Conservation (phyloP, 1,140 invertebrate species). For the Drosophila tsacasi region DNA sequence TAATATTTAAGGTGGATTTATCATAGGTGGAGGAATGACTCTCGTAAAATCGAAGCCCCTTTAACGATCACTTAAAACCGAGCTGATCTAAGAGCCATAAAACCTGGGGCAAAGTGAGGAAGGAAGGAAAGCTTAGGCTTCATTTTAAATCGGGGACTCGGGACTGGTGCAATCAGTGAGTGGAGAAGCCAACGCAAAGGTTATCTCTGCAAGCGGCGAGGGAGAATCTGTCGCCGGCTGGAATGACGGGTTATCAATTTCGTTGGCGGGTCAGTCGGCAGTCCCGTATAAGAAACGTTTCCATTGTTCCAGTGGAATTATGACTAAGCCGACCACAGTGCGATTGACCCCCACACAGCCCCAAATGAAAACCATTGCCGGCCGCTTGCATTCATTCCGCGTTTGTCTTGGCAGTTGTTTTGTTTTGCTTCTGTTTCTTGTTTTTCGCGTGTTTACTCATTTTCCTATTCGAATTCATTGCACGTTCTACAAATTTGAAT, state of each 20-base stretch:
- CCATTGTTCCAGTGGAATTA: constrained; percentile 63
- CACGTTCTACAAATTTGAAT: constrained; percentile 82
- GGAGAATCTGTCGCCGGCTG: constrained; percentile 60
- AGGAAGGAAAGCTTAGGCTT: constrained; percentile 32
- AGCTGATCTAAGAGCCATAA: constrained; percentile 13
- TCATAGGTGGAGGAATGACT: constrained; percentile 58
- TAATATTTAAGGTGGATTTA: constrained; percentile 52
- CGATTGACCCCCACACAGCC: constrained; percentile 58
- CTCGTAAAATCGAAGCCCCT: constrained; percentile 61
- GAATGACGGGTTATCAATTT: constrained; percentile 71
- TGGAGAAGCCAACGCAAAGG: constrained; percentile 44
- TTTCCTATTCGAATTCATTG: constrained; percentile 73
- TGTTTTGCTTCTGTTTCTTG: background rate
- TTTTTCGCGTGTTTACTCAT: constrained; percentile 71
- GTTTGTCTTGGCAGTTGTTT: constrained; percentile 24
- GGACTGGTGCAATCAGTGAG: constrained; percentile 46
- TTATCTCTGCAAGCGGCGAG: constrained; percentile 42
- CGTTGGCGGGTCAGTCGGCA: constrained; percentile 59
- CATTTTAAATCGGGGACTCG: constrained; percentile 3
- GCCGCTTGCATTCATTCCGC: constrained; percentile 51
- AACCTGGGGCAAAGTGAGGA: constrained; percentile 16
- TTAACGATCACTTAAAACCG: constrained; percentile 59
- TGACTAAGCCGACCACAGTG: constrained; percentile 70
- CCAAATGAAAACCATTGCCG: constrained; percentile 57
- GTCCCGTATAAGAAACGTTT: constrained; percentile 43